Percentiles rank a stretch among this genome's conserved stretches.
phyloP scores from a whole-genome alignment of 1,140 invertebrate species.

The Archivesica marissinica region DNA sequence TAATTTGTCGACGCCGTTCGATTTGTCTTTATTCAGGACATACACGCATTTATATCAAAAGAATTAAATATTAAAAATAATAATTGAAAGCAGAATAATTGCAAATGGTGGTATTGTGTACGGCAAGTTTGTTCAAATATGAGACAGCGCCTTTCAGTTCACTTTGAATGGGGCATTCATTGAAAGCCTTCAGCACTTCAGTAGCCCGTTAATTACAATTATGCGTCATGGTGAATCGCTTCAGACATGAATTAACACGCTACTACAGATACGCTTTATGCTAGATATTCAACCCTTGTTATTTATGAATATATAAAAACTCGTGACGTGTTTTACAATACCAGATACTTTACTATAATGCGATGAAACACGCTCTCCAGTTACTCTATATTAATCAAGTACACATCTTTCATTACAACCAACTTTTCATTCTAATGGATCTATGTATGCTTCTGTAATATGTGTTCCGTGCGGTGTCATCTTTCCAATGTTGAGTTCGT shows the following conservation, averaged over 20 bases:
- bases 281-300: not conserved
- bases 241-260: conserved; percentile 35
- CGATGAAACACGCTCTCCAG: not conserved
- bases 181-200: conserved; percentile 7
- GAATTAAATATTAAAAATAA: conserved; percentile 43
- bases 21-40: conserved; percentile 22
- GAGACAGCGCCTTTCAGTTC: conserved; percentile 10
- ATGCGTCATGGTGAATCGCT: not conserved
- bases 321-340: not conserved
- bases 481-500: too few relatives aligned
- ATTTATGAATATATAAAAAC: conserved; percentile 10
- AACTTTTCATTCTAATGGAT: too few relatives aligned
- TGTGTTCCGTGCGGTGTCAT: too few relatives aligned
- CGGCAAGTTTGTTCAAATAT: conserved; percentile 33
- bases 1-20: not conserved
- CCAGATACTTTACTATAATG: not conserved
- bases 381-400: conserved; percentile 31
- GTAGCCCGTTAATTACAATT: conserved; percentile 5
- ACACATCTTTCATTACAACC: not conserved
- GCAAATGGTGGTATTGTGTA: conserved; percentile 20
- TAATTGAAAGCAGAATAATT: conserved; percentile 25
- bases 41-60: conserved; percentile 6
- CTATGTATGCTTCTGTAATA: too few relatives aligned
- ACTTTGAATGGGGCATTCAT: conserved; percentile 25
- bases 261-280: conserved; percentile 3